These are phyloP conservation scores for Drosophila paranaensis DNA, from an alignment of 2,888 invertebrate species.

Conservation along the genomic window DNA sequence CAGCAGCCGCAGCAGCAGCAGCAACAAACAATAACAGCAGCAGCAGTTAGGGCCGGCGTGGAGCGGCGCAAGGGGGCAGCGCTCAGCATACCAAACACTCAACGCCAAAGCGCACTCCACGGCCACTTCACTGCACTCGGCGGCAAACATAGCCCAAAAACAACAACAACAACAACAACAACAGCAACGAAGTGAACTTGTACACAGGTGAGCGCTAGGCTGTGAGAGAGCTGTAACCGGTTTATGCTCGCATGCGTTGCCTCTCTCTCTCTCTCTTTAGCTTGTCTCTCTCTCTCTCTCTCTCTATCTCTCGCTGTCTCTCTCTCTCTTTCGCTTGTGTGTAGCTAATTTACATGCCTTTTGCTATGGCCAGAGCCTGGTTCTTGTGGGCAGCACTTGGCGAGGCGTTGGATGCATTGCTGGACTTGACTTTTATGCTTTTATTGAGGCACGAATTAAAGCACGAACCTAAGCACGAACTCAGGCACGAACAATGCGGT, in stretches of 20 bases:
- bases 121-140: constrained; percentile 66
- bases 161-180: constrained; percentile 51
- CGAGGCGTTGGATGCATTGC: constrained; percentile 74
- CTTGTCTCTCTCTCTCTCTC: constrained; percentile 4
- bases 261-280: neutral
- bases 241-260: constrained; percentile 54
- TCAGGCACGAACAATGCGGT: constrained; percentile 8
- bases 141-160: constrained; percentile 57
- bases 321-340: constrained; percentile 14
- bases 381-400: constrained; percentile 55
- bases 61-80: constrained; percentile 2
- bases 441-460: constrained; percentile 40
- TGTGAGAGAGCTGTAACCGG: constrained; percentile 56
- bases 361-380: constrained; percentile 39
- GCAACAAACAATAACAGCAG: constrained; percentile 51
- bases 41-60: neutral
- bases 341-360: constrained; percentile 40
- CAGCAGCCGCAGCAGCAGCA: constrained; percentile 23
- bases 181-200: constrained; percentile 54
- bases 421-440: constrained; percentile 72
- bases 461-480: constrained; percentile 25
- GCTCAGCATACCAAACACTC: constrained; percentile 76
- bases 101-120: constrained; percentile 78
- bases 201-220: constrained; percentile 66
- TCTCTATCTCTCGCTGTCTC: neutral